phyloP scores from a whole-genome alignment of 2,113 vertebrate genomes.

The Lonchura striata region DNA sequence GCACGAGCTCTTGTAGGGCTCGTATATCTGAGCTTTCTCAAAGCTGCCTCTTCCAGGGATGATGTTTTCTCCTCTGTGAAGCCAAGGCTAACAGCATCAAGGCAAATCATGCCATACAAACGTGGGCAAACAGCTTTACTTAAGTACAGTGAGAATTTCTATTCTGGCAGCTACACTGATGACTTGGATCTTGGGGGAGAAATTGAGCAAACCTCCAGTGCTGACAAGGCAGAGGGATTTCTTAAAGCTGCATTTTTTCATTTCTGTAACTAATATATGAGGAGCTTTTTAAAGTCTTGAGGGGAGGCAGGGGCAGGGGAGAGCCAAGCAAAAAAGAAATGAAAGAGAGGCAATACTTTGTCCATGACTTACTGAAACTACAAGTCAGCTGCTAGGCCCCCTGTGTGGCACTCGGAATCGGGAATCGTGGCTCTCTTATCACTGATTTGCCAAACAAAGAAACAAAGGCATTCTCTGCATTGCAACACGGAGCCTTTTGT shows the following conservation, averaged over 20 bases:
- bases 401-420: neutral
- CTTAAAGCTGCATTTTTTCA: neutral
- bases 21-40: neutral
- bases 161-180: neutral
- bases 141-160: neutral
- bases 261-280: neutral
- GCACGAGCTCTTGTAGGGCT: neutral
- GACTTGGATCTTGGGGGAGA: neutral
- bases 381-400: neutral
- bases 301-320: neutral
- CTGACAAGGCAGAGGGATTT: constrained; percentile 27
- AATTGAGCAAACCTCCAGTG: neutral
- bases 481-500: constrained; percentile 28
- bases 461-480: constrained; percentile 27
- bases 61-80: neutral
- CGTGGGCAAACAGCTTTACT: neutral
- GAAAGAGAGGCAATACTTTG: neutral
- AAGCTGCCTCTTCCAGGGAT: neutral
- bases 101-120: neutral
- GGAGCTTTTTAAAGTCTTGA: neutral
- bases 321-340: neutral
- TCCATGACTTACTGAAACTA: neutral
- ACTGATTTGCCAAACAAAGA: constrained; percentile 16
- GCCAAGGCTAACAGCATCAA: neutral
- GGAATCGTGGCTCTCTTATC: neutral